Evolutionary conservation across 2,797 vertebrate genomes (phyloP).

Genomic region (Poliocrania exsul): DNA sequence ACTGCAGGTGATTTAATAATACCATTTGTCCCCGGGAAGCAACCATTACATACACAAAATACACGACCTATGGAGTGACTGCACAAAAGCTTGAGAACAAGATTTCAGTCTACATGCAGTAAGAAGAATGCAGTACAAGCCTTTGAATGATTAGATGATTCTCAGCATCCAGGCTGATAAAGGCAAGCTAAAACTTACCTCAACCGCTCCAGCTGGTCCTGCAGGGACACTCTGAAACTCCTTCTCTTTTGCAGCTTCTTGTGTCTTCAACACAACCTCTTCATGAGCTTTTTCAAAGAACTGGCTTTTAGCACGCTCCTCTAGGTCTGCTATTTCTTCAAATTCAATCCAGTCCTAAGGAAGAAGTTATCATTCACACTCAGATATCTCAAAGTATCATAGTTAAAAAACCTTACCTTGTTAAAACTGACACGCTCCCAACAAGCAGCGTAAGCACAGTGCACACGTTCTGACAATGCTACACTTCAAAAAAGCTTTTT

Average conservation of each 20-base stretch:
- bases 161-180: not conserved
- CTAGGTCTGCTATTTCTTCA: conserved; percentile 97
- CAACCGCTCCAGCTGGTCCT: conserved; percentile 91
- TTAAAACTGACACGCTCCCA: not conserved
- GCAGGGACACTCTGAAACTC: conserved; percentile 94
- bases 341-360: conserved; percentile 98
- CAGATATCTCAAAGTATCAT: not conserved
- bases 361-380: not conserved
- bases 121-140: not conserved
- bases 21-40: not conserved
- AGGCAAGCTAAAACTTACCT: conserved; percentile 76
- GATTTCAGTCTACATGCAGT: not conserved
- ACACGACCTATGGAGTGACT: not conserved
- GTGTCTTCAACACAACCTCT: conserved; percentile 94
- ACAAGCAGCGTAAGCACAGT: not conserved
- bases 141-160: not conserved
- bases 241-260: conserved; percentile 95
- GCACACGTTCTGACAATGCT: not conserved
- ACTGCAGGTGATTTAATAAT: not conserved
- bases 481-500: not conserved
- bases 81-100: not conserved
- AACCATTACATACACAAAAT: not conserved
- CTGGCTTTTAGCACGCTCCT: conserved; percentile 95
- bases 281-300: conserved; percentile 98
- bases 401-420: not conserved